phyloP scores from a whole-genome alignment of 2,888 invertebrate species.

The Limnephilus rhombicus region DNA sequence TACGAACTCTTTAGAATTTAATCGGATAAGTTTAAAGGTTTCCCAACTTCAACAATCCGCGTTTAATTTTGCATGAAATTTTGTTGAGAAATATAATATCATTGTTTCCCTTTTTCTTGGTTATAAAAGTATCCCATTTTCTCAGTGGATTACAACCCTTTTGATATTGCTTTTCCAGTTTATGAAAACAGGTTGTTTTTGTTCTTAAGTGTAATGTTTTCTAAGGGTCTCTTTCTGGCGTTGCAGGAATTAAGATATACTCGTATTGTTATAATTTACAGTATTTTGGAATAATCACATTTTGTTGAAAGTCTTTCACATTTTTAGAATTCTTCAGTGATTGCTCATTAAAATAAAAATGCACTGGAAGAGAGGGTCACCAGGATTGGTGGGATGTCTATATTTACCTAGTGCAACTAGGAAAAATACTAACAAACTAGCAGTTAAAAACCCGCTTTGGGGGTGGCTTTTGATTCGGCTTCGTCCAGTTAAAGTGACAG shows the following conservation, averaged over 20 bases:
- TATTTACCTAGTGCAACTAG: neutral
- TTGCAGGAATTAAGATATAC: neutral
- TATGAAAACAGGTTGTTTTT: neutral
- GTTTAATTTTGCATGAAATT: slow-evolving; percentile 34
- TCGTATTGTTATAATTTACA: neutral
- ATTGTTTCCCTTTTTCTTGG: neutral
- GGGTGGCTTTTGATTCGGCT: too few species aligned
- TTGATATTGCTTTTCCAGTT: neutral
- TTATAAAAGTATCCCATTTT: neutral
- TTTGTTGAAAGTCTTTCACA: neutral
- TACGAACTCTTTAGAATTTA: slow-evolving; percentile 24
- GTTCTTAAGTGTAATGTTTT: neutral
- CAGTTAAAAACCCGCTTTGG: too few species aligned
- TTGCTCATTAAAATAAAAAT: neutral
- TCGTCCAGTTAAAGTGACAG: too few species aligned
- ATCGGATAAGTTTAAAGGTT: slow-evolving; percentile 31
- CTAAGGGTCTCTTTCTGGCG: neutral
- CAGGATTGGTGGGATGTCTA: neutral
- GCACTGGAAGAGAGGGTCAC: neutral
- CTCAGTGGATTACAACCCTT: neutral
- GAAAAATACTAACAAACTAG: too few species aligned
- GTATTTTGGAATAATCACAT: neutral
- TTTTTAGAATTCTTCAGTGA: neutral
- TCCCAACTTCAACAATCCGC: slow-evolving; percentile 22
- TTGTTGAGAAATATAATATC: neutral